Evolutionary conservation across 1,140 invertebrate genomes (phyloP), one percentile per base, ranked within the genome.

Genomic region (Doryteuthis pealeii): DNA sequence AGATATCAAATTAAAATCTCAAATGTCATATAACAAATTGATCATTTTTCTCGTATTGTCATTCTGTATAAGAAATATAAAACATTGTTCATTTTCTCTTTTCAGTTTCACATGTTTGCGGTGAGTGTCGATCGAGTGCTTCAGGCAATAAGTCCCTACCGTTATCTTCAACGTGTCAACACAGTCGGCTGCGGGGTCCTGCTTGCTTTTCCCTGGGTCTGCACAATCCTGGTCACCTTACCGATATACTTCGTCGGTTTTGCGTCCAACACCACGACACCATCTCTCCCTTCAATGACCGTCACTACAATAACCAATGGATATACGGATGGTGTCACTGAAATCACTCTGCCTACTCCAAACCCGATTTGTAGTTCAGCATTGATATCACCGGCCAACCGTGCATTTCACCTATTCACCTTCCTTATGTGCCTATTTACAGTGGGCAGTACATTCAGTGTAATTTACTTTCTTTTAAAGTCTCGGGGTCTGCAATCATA

Each of bases 71-170:
- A n/a, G n/a, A n/a, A n/a, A n/a, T n/a, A n/a, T n/a, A n/a, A n/a
- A n/a, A n/a, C n/a, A n/a, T n/a, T n/a, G n/a, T 62, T 22, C 18
- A 14, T 28, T 6, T 62, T 62, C 18, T 62, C 18, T 62, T 62
- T 62, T 22, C 54, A 62, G 54, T 62, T 62, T 1, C 54, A 62
- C 26, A 62, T 62, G 54, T 62, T 62, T 62, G 54, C 18, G 54
- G 6, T 62, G 5, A 22, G 54, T 28, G 26, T 62, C 54, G 54
- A 62, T 28, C 54, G 54, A 62, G 54, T 62, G 18, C 54, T 62
- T 15, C 54, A 62, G 54, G 54, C 54, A 6, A 62, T 28, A 22
- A 62, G 26, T 62, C 54, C 54, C 18, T 62, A 62, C 54, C 54
- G 54, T 15, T 62, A 62, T 1, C 26, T 62, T 6, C 54, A 62